These are phyloP conservation scores for Tineola bisselliella DNA, from an alignment of 2,888 invertebrate genomes.

Conservation along the genomic window DNA sequence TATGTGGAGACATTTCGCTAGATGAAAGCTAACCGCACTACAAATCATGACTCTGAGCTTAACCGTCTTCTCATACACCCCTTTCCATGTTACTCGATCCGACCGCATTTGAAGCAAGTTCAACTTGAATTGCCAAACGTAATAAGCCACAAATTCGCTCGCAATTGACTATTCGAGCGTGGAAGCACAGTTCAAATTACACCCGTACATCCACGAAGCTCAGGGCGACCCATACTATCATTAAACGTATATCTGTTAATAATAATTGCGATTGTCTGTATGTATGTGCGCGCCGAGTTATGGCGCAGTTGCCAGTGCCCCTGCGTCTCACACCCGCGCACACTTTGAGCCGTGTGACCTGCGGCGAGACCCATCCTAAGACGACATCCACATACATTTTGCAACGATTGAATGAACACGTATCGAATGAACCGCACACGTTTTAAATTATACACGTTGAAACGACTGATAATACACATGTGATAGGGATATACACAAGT, in stretches of 20 bases:
- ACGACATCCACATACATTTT: constrained; percentile 50
- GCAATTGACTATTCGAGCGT: constrained; percentile 22
- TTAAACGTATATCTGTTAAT: constrained; percentile 62
- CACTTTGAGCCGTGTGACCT: not conserved
- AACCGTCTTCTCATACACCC: constrained; percentile 41
- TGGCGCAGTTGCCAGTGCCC: constrained; percentile 48
- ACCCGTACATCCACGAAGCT: constrained; percentile 21
- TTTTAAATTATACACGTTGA: not conserved
- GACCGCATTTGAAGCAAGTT: constrained; percentile 28
- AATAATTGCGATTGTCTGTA: constrained; percentile 63
- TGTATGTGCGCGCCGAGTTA: constrained; percentile 49
- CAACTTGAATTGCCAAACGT: constrained; percentile 34
- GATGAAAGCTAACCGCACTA: constrained; percentile 50
- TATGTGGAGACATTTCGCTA: constrained; percentile 39
- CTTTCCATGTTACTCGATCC: constrained; percentile 19
- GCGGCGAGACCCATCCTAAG: constrained; percentile 36
- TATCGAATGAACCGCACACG: constrained; percentile 24
- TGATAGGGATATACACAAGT: too few species aligned
- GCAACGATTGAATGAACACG: constrained; percentile 49
- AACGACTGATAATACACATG: too few species aligned
- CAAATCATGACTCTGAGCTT: constrained; percentile 47
- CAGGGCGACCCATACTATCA: constrained; percentile 46
- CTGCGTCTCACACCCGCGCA: constrained; percentile 24
- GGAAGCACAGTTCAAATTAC: constrained; percentile 23
- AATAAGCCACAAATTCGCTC: constrained; percentile 38